phyloP scores from a whole-genome alignment of 2,797 vertebrate species.

The Clarias pachynema region DNA sequence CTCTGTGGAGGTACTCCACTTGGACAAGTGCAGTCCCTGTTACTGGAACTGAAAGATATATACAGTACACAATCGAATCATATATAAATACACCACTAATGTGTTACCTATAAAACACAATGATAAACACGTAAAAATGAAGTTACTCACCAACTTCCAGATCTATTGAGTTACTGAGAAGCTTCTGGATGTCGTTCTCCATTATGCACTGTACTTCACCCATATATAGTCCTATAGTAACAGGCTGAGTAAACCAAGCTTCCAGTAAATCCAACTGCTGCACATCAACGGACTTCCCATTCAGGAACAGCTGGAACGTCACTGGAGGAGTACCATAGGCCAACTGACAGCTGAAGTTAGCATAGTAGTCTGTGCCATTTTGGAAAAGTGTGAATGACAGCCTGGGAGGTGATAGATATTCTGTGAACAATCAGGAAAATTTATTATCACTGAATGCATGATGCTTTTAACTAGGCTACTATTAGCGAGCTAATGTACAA shows the following conservation, averaged over 20 bases:
- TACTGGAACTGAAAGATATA: conserved; percentile 67
- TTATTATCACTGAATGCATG: background rate
- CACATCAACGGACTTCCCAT: conserved; percentile 48
- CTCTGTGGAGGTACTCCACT: conserved; percentile 70
- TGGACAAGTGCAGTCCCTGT: conserved; percentile 65
- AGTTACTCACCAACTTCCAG: conserved; percentile 73
- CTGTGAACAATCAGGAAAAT: conserved; percentile 53
- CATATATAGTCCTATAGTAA: conserved; percentile 63
- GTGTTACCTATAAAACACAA: background rate
- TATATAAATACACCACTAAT: background rate
- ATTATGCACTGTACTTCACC: conserved; percentile 65
- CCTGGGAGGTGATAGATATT: conserved; percentile 65
- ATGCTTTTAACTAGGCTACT: background rate
- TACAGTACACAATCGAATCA: background rate
- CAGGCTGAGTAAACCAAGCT: conserved; percentile 64
- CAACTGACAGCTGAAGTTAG: conserved; percentile 71
- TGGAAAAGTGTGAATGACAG: conserved; percentile 69
- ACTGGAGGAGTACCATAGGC: conserved; percentile 68
- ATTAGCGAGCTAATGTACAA: background rate
- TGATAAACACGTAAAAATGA: background rate
- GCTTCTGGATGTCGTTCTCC: conserved; percentile 63
- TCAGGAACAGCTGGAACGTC: conserved; percentile 65
- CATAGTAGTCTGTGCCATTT: conserved; percentile 52
- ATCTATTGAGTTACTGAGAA: conserved; percentile 65
- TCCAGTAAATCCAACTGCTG: conserved; percentile 52